Evolutionary conservation across 1,140 invertebrate species (phyloP).

Genomic region (Drosophila bocki): DNA sequence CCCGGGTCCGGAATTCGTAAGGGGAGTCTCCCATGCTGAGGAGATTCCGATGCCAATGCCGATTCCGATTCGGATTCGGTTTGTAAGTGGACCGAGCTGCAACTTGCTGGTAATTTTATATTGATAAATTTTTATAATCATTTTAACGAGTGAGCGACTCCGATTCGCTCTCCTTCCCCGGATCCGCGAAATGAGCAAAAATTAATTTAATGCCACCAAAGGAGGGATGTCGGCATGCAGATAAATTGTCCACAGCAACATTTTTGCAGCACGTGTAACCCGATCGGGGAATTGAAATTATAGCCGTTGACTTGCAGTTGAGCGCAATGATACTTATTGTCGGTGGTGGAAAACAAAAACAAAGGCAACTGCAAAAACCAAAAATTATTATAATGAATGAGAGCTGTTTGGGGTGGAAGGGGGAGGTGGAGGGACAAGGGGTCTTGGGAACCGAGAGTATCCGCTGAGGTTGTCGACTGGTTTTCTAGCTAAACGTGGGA

Average conservation of each 20-base stretch:
- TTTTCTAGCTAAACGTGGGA: constrained; percentile 41
- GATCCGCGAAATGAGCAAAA: constrained; percentile 72
- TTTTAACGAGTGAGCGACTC: constrained; percentile 75
- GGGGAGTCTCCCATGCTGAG: constrained; percentile 12
- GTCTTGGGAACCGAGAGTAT: constrained; percentile 65
- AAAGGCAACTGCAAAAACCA: constrained; percentile 28
- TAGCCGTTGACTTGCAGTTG: constrained; percentile 77
- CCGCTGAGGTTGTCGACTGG: constrained; percentile 34
- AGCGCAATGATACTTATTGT: constrained; percentile 77
- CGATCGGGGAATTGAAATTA: constrained; percentile 78
- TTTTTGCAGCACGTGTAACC: constrained; percentile 79
- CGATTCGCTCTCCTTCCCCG: constrained; percentile 13
- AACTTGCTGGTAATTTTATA: constrained; percentile 72
- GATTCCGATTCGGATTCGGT: constrained; percentile 57
- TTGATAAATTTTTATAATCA: constrained; percentile 84
- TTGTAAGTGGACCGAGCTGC: constrained; percentile 48
- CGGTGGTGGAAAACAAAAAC: constrained; percentile 38
- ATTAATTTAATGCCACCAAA: constrained; percentile 79
- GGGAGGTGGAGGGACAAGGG: constrained; percentile 4
- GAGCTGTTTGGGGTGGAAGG: constrained; percentile 39
- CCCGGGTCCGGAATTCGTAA: constrained; percentile 25
- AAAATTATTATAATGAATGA: constrained; percentile 79
- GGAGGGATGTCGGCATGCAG: constrained; percentile 22
- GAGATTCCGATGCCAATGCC: constrained; percentile 61
- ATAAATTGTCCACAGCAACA: constrained; percentile 37